Evolutionary conservation across 2,888 invertebrate species (phyloP).

Genomic region (Blera fallax): DNA sequence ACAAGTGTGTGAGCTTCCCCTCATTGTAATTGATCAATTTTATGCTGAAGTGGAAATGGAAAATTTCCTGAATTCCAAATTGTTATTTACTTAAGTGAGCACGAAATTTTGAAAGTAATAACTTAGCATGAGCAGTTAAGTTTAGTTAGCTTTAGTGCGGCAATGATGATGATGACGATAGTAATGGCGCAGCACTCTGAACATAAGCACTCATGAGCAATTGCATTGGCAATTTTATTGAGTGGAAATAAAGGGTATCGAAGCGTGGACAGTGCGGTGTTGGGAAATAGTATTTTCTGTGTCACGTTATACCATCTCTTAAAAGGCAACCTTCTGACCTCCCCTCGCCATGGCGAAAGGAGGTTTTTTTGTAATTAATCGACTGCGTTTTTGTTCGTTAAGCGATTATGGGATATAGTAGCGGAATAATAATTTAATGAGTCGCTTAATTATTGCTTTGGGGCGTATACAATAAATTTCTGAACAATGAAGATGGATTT

Average conservation of each 20-base stretch:
- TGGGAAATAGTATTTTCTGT: background rate
- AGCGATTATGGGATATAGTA: slow-evolving; percentile 14
- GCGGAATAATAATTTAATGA: slow-evolving; percentile 25
- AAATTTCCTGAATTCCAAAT: background rate
- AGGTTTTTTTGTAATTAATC: slow-evolving; percentile 21
- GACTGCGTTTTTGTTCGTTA: slow-evolving; percentile 4
- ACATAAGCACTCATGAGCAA: background rate
- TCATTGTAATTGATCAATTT: background rate
- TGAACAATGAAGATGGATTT: slow-evolving; percentile 6
- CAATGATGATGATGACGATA: background rate
- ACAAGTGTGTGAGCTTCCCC: background rate
- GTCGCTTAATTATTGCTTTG: slow-evolving; percentile 4
- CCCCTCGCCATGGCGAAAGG: background rate
- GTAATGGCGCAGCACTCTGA: background rate
- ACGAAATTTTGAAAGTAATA: background rate
- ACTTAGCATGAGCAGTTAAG: background rate
- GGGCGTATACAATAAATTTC: background rate
- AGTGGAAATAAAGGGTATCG: slow-evolving; percentile 2
- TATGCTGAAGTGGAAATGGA: background rate
- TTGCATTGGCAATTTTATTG: slow-evolving; percentile 10
- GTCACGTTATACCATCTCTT: background rate
- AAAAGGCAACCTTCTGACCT: background rate
- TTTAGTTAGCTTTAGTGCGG: background rate
- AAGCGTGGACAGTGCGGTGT: background rate
- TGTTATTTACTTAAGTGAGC: slow-evolving; percentile 2